phyloP scores from a whole-genome alignment of 1,140 invertebrate species.

The Drosophila neocordata region DNA sequence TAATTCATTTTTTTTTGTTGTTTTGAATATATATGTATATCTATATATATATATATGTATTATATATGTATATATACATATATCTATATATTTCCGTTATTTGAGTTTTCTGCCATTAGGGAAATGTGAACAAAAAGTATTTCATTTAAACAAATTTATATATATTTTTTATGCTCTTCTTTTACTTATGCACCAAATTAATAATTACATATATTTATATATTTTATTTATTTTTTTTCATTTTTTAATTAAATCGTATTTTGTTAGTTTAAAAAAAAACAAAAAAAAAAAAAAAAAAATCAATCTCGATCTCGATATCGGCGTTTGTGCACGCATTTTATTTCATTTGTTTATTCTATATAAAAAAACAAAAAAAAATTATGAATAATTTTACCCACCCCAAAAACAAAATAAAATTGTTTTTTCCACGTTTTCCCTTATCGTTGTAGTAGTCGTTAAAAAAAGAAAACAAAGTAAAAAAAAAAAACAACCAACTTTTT shows the following conservation, averaged over 20 bases:
- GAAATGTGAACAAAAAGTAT: conserved; percentile 35
- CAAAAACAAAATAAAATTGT: conserved; percentile 8
- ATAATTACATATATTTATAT: neutral
- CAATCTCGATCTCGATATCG: conserved; percentile 41
- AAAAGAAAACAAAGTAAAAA: too few species aligned
- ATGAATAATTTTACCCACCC: conserved; percentile 48
- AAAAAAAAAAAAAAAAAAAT: conserved; percentile 25
- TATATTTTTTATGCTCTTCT: conserved; percentile 9
- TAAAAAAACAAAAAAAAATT: conserved; percentile 31
- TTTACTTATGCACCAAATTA: conserved; percentile 19
- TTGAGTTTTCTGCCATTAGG: conserved; percentile 37
- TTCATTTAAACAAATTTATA: conserved; percentile 15
- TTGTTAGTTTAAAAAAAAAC: conserved; percentile 29
- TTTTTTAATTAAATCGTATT: conserved; percentile 37
- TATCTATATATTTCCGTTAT: conserved; percentile 13
- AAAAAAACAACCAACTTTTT: conserved; percentile 8
- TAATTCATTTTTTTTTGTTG: conserved; percentile 66
- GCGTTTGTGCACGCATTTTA: conserved; percentile 81
- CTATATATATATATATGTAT: conserved; percentile 12
- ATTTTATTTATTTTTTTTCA: conserved; percentile 51
- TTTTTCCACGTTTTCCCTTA: conserved; percentile 18
- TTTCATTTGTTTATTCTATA: conserved; percentile 43
- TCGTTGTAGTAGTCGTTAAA: conserved; percentile 17
- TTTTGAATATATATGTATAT: conserved; percentile 14
- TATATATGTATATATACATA: conserved; percentile 7